These are phyloP conservation scores for Phortica okadai DNA, from an alignment of 2,888 invertebrate genomes.

Conservation along the genomic window DNA sequence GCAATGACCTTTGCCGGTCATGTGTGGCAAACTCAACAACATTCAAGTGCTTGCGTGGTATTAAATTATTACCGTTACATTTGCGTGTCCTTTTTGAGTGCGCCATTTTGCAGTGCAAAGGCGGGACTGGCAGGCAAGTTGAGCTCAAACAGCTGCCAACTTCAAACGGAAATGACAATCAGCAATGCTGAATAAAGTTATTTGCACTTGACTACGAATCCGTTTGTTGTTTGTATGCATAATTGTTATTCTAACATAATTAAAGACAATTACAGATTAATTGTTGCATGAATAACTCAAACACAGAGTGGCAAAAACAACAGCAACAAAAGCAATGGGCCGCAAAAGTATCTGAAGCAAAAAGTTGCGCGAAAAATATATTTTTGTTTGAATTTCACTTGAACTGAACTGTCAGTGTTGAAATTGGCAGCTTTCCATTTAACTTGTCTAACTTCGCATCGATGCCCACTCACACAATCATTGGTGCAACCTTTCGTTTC, in stretches of 20 bases:
- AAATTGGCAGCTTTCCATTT: slow-evolving; percentile 61
- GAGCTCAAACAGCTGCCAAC: slow-evolving; percentile 38
- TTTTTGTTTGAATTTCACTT: neutral
- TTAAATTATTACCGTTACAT: slow-evolving; percentile 28
- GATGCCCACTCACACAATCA: slow-evolving; percentile 13
- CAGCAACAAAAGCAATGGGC: neutral
- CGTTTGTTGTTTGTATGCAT: neutral
- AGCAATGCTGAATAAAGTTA: neutral
- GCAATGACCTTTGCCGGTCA: too few relatives aligned
- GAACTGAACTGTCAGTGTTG: neutral
- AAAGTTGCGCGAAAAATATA: neutral
- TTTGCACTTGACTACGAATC: neutral
- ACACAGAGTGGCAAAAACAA: slow-evolving; percentile 50
- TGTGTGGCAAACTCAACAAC: neutral
- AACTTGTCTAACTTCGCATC: slow-evolving; percentile 49
- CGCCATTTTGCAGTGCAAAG: too few relatives aligned
- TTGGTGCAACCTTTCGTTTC: neutral
- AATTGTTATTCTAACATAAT: slow-evolving; percentile 50
- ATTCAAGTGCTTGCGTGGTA: slow-evolving; percentile 1
- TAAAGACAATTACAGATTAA: slow-evolving; percentile 64
- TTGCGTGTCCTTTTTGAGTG: slow-evolving; percentile 23
- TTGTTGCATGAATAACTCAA: slow-evolving; percentile 58
- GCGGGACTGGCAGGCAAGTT: neutral
- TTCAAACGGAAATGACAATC: neutral
- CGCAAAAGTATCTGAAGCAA: neutral